A percentile compares a stretch with the other conserved stretches of the same genome.
Evolutionary conservation across 2,797 vertebrate species (phyloP).

Genomic region (Botia kubotai): DNA sequence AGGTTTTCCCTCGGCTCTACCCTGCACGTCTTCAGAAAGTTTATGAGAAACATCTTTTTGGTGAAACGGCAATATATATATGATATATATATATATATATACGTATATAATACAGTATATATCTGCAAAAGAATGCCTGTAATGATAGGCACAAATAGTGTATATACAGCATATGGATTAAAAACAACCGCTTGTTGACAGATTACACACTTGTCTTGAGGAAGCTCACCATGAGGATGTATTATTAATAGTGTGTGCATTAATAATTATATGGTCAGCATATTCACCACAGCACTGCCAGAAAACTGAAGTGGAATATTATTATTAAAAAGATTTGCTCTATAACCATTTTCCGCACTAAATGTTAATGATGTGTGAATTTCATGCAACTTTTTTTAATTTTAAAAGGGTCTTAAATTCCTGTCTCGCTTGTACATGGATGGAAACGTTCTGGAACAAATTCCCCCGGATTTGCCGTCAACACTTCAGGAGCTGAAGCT

Average conservation of each 20-base stretch:
- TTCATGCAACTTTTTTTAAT: constrained; percentile 27
- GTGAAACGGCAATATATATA: not conserved
- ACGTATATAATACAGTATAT: too few species aligned
- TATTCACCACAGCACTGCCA: not conserved
- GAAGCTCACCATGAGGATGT: not conserved
- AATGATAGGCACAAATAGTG: not conserved
- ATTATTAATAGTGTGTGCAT: too few species aligned
- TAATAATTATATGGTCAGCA: not conserved
- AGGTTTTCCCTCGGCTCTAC: not conserved
- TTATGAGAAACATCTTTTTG: not conserved
- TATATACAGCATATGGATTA: not conserved
- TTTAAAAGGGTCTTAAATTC: constrained; percentile 84
- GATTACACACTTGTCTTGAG: not conserved
- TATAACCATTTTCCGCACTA: not conserved
- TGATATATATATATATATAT: too few species aligned
- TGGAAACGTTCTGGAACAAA: constrained; percentile 84
- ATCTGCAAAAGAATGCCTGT: too few species aligned
- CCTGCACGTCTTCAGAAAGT: not conserved
- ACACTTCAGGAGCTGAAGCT: constrained; percentile 94
- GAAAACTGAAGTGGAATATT: constrained; percentile 10
- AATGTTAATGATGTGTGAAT: constrained; percentile 21
- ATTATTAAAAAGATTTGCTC: not conserved
- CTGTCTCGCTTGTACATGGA: constrained; percentile 92
- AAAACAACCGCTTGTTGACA: not conserved
- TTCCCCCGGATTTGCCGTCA: constrained; percentile 85